phyloP scores from a whole-genome alignment of 2,113 vertebrate genomes.

The Heteronetta atricapilla region DNA sequence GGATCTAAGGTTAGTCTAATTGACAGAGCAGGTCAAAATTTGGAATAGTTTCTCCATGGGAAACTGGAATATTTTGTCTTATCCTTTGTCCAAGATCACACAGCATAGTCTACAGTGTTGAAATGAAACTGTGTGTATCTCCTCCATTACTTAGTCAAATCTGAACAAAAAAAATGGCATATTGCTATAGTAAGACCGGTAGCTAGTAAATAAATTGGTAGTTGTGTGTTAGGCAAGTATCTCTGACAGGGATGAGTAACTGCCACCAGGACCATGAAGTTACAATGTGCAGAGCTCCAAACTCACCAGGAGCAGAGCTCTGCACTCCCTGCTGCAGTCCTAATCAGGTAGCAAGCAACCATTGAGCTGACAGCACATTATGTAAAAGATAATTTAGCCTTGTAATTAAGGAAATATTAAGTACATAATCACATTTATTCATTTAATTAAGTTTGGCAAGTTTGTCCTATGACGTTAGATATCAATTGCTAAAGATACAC shows the following conservation, averaged over 20 bases:
- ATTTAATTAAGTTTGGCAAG: slow-evolving; percentile 63
- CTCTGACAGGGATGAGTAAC: background rate
- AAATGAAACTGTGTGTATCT: background rate
- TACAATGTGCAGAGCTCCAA: background rate
- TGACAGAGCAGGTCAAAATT: background rate
- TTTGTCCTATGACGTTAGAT: slow-evolving; percentile 39
- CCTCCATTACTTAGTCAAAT: background rate
- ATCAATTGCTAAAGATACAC: slow-evolving; percentile 46
- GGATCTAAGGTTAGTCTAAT: background rate
- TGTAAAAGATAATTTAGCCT: slow-evolving; percentile 32
- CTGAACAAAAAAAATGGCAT: background rate
- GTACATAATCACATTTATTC: slow-evolving; percentile 40
- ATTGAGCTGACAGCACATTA: background rate
- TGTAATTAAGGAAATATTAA: slow-evolving; percentile 61
- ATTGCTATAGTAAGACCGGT: background rate
- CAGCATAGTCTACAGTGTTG: background rate
- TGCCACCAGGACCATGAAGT: background rate
- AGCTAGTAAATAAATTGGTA: background rate
- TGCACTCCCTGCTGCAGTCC: background rate
- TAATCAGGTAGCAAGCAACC: background rate
- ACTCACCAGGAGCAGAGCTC: background rate
- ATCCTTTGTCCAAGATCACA: background rate
- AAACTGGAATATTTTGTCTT: background rate
- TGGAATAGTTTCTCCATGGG: background rate
- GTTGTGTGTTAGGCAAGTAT: background rate